Evolutionary conservation across 2,888 invertebrate genomes (phyloP), one percentile per base, ranked within the genome.

Genomic region (Dendrolimus houi): DNA sequence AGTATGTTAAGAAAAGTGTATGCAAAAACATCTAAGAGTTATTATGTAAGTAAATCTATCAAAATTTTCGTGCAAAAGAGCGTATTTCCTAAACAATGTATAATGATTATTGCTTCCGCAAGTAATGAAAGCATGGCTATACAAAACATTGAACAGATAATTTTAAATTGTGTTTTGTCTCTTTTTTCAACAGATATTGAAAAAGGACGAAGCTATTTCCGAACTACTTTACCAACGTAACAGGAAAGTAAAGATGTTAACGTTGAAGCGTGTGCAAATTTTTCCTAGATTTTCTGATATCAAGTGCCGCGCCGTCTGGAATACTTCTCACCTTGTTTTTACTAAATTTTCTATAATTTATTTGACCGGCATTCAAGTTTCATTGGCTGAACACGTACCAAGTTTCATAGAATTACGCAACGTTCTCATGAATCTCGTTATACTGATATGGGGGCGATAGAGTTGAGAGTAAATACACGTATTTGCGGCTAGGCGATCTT

Each of bases 211-310:
- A 58, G 53, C 17, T 47, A 54, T 52, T 60, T 55, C 58, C 59
- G 59, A 58, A 55, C 54, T 57, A 55, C 55, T 59, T 56, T 56
- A 57, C 55, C 42, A 56, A 29, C 54, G 55, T 17, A 8, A 41
- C 53, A 53, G 41, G 41, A 53, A 41, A 41, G 14, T 41, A 13
- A 40, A 53, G 56, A 56, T 55, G 47, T 47, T 47, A 52, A 41
- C 55, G 47, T 56, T 55, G 58, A 57, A 63, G 41, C 64, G 63
- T 63, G 61, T 60, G 64, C 64, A 63, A 58, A 64, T 57, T 56
- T 40, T 58, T 47, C 47, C 12, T 10, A 47, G 59, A 54, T 55
- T 55, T 64, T 65, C 63, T 64, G 59, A 60, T 63, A 58, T 62
- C 41, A 54, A 53, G 57, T 52, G 29, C 29, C 29, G 29, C 29